Conservation (phyloP, 2,113 vertebrate species). For the Strigops habroptila region DNA sequence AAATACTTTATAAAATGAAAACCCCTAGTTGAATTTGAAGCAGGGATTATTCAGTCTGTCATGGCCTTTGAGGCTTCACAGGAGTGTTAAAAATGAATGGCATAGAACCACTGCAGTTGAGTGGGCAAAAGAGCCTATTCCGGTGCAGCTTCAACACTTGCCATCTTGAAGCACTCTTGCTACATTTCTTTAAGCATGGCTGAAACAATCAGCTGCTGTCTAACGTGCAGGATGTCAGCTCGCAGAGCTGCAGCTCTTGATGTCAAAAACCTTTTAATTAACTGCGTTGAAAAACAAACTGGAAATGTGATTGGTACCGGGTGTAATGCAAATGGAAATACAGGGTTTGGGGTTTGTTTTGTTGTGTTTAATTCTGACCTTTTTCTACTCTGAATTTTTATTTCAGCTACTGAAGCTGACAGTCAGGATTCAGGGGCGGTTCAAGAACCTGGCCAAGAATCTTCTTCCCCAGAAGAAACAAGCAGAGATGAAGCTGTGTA, state of each 20-base stretch:
- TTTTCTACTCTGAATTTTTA: not conserved
- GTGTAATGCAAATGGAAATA: not conserved
- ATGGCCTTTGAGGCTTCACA: not conserved
- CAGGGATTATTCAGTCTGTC: not conserved
- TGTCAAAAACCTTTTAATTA: not conserved
- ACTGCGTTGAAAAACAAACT: not conserved
- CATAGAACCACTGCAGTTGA: not conserved
- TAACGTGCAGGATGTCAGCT: not conserved
- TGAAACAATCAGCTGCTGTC: not conserved
- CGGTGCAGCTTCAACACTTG: not conserved
- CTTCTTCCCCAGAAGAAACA: constrained; percentile 48
- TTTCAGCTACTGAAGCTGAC: constrained; percentile 49
- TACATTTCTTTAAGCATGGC: not conserved
- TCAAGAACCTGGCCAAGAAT: not conserved
- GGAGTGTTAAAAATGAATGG: not conserved
- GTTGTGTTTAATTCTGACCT: not conserved
- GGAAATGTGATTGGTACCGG: not conserved
- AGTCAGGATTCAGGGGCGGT: constrained; percentile 21
- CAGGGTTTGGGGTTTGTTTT: not conserved
- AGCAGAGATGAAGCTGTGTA: not conserved
- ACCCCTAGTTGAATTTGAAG: not conserved
- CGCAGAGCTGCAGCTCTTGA: not conserved
- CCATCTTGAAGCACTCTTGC: not conserved
- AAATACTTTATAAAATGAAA: not conserved
- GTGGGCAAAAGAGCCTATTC: not conserved